These are phyloP conservation scores for Enteromius unitaeniatus DNA, from an alignment of 2,797 vertebrate species.

Conservation along the genomic window DNA sequence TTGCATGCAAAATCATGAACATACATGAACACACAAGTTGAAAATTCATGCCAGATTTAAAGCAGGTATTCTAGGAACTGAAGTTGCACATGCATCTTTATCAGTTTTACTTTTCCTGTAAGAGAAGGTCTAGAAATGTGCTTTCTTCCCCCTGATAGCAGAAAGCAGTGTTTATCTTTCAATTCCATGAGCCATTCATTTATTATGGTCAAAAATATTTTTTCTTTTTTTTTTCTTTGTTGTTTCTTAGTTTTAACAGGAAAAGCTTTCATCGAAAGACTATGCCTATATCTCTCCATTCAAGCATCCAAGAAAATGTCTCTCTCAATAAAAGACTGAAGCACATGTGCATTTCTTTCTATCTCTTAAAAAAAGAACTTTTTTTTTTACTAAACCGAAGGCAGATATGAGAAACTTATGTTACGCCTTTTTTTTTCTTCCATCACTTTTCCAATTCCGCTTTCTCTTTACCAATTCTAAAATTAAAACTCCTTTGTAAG, in stretches of 20 bases:
- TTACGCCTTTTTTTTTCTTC: slow-evolving; percentile 52
- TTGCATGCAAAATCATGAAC: neutral
- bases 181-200: slow-evolving; percentile 43
- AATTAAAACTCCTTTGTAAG: slow-evolving; percentile 52
- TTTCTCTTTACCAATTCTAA: slow-evolving; percentile 39
- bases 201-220: slow-evolving; percentile 30
- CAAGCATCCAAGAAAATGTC: slow-evolving; percentile 55
- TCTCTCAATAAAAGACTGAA: slow-evolving; percentile 58
- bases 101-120: slow-evolving; percentile 15
- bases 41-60: slow-evolving; percentile 5
- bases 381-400: slow-evolving; percentile 46
- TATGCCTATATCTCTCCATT: slow-evolving; percentile 61
- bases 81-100: neutral
- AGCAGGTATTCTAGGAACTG: neutral
- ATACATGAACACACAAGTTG: neutral
- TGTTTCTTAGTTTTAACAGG: slow-evolving; percentile 50
- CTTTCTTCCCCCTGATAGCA: slow-evolving; percentile 1
- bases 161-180: slow-evolving; percentile 29
- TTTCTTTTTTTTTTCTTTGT: slow-evolving; percentile 20
- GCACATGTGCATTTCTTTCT: slow-evolving; percentile 53
- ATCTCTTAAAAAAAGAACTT: slow-evolving; percentile 30
- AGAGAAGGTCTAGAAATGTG: slow-evolving; percentile 1
- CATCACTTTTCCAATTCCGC: slow-evolving; percentile 52
- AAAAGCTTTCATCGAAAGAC: slow-evolving; percentile 60
- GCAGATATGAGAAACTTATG: slow-evolving; percentile 49